Percentiles rank a stretch among this genome's conserved stretches.
phyloP scores from a whole-genome alignment of 2,888 invertebrate genomes.

The Leistus spinibarbis region DNA sequence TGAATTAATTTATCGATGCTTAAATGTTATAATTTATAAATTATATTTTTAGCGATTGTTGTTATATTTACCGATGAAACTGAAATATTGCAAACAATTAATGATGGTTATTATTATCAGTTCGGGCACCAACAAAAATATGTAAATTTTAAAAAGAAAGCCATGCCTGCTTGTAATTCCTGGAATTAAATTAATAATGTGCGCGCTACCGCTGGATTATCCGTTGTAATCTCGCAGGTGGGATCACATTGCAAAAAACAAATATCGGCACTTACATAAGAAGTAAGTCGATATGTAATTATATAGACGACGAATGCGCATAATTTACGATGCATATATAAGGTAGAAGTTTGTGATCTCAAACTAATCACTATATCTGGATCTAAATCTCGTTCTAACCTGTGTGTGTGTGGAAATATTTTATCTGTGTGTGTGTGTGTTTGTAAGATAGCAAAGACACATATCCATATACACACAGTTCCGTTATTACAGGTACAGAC shows the following conservation, averaged over 20 bases:
- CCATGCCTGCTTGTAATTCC: background rate
- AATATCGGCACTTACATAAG: background rate
- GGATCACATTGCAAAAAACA: background rate
- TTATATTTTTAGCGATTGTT: no score
- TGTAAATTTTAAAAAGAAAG: background rate
- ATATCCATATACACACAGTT: slow-evolving; percentile 30
- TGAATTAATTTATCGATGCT: no score
- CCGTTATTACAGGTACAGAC: slow-evolving; percentile 16
- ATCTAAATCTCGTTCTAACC: slow-evolving; percentile 14
- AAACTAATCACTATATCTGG: slow-evolving; percentile 13
- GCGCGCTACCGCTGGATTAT: background rate
- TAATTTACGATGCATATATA: background rate
- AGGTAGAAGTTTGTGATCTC: background rate
- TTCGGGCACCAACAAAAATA: background rate
- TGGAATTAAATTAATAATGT: background rate
- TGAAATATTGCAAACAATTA: no score
- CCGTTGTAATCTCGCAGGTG: background rate
- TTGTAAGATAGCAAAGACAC: background rate
- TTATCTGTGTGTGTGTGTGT: background rate
- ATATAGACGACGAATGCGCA: background rate
- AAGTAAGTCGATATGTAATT: background rate
- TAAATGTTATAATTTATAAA: no score
- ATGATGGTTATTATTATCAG: background rate
- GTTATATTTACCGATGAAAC: no score
- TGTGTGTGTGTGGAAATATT: background rate